Evolutionary conservation across 1,140 invertebrate genomes (phyloP).

Genomic region (Mylabris phalerata): DNA sequence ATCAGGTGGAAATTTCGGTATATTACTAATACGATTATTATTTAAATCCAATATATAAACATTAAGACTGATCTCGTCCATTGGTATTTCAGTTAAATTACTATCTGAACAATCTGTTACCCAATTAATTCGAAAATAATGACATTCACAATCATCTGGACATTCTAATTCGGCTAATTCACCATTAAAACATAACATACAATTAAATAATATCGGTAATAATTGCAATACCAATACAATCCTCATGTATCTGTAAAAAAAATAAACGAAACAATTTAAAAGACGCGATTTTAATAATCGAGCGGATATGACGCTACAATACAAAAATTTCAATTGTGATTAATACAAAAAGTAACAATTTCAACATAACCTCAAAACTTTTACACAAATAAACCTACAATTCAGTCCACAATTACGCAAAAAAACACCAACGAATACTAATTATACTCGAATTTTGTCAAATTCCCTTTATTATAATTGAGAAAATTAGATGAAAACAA

Average conservation of each 20-base stretch:
- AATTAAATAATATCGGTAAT: background rate
- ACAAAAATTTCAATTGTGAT: no score
- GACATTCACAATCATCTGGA: conserved; percentile 65
- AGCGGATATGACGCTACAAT: no score
- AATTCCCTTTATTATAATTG: no score
- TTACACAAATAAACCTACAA: no score
- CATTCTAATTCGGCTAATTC: conserved; percentile 59
- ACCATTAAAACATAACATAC: conserved; percentile 46
- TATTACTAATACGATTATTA: conserved; percentile 55
- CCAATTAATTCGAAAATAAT: conserved; percentile 70
- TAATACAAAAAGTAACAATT: no score
- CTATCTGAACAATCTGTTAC: conserved; percentile 70
- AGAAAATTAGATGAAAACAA: no score
- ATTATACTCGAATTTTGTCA: no score
- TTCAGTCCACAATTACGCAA: no score
- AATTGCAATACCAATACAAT: background rate
- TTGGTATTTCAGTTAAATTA: conserved; percentile 62
- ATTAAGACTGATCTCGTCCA: conserved; percentile 58
- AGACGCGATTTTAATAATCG: no score
- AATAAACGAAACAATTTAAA: no score
- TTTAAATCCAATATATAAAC: conserved; percentile 66
- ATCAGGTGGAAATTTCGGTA: conserved; percentile 54
- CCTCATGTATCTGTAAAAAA: background rate
- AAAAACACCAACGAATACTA: no score
- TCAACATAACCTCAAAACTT: no score